Base-by-base conservation (phyloP, 2,113 vertebrate species). In the Psephotus haematonotus region DNA sequence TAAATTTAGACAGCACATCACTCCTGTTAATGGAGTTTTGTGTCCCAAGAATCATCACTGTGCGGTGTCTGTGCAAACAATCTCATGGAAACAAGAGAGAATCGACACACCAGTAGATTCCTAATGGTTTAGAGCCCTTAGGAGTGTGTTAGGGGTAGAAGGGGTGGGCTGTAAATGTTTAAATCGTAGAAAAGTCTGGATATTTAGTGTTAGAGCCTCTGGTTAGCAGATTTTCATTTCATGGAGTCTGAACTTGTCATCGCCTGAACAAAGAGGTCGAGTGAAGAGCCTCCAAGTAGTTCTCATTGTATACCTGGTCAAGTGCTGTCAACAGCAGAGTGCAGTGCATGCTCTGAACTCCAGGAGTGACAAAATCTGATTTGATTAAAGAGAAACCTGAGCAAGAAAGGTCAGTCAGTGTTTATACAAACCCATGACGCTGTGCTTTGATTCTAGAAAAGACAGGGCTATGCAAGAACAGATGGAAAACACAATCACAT, bases 1-100 rank as follows among this genome's bases (percentile, higher is more conserved):
- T 94, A 95, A 96, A 94, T 93, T 94, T 86, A 83, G 90, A 82
- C 74, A 72, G 77, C 94, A 35, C 83, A 93, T 94, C 86, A 6
- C 86, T 94, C 79, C 89, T 60, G n/a, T 64, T 96, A 93, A 96
- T 95, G 86, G 69, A 33, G 80, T 83, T 91, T 63, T 90, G 68
- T 85, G 75, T 93, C 86, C 77, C 76, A 88, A 86, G 76, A 64
- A 67, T 60, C 78, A 83, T 57, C 84, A 13, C 47, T 63, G 25
- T 67, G 75, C 77, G 70, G 70, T 77, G 81, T 82, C 81, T 59
- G 75, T 86, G 78, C 92, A 93, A 91, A 93, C 64, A 93, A 67
- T 47, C 57, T 69, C 35, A 11, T 74, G 75, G 77, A 94, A 82
- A 84, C 4, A 7, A 62, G 74, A 65, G 86, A 39, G 77, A 79